These are phyloP conservation scores for Piscicola geometra DNA, from an alignment of 2,888 invertebrate species.

Conservation along the genomic window DNA sequence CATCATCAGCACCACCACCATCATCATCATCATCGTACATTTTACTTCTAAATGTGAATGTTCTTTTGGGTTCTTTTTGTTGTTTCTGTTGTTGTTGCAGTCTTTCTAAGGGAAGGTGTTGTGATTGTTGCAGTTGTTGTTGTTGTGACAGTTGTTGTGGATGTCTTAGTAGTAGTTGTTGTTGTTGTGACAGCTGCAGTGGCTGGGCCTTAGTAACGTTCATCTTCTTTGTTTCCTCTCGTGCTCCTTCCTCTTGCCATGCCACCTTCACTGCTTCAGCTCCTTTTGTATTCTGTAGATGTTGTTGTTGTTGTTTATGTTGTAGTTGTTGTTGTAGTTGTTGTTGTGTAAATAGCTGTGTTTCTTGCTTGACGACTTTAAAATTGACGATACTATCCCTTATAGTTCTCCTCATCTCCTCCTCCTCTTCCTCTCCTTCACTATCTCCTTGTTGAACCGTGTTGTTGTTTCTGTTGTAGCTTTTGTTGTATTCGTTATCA, in stretches of 20 bases:
- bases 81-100: neutral
- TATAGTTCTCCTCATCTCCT: conserved; percentile 40
- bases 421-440: neutral
- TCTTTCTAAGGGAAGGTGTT: neutral
- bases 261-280: no score
- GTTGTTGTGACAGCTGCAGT: neutral
- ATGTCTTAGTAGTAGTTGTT: neutral
- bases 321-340: neutral
- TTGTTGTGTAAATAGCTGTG: neutral
- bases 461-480: neutral
- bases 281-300: neutral
- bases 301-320: conserved; percentile 1
- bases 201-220: neutral
- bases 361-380: conserved; percentile 5
- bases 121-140: neutral
- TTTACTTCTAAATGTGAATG: neutral
- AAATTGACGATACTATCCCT: conserved; percentile 40
- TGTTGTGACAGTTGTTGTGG: neutral
- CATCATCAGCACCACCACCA: neutral
- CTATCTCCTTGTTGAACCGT: neutral
- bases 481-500: neutral
- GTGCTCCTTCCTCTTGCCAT: no score
- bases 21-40: neutral
- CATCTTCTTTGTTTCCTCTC: no score
- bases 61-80: neutral